phyloP scores from a whole-genome alignment of 2,113 vertebrate species.

The Notiomystis cincta region DNA sequence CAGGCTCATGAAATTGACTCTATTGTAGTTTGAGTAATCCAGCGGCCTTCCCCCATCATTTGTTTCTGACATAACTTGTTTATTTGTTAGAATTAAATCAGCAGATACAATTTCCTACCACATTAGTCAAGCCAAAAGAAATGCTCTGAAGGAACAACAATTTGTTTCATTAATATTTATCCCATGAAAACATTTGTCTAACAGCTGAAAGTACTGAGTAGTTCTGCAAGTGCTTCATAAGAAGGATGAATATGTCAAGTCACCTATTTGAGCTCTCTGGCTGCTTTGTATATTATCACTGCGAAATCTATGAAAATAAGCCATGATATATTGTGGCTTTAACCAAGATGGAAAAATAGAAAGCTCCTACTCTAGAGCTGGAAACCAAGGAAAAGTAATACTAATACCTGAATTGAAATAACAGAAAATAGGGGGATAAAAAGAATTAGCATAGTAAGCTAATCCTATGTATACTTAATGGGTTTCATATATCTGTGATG shows the following conservation, averaged over 20 bases:
- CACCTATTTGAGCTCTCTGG: neutral
- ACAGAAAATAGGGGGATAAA: neutral
- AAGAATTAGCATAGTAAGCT: neutral
- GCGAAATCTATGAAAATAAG: neutral
- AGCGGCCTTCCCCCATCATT: accelerated
- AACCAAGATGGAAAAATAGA: neutral
- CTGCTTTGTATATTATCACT: neutral
- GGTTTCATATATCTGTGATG: neutral
- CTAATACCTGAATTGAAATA: neutral
- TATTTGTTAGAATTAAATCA: neutral
- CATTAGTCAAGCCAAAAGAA: neutral
- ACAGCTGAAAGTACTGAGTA: neutral
- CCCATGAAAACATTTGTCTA: neutral
- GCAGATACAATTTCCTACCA: neutral
- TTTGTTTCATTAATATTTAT: neutral
- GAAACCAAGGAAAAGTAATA: neutral
- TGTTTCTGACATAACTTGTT: neutral
- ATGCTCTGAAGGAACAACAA: neutral
- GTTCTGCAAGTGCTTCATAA: neutral
- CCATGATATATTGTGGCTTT: neutral
- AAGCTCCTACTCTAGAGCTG: neutral
- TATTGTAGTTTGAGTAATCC: neutral
- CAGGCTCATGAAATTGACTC: neutral
- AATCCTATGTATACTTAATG: neutral
- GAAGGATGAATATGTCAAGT: neutral